phyloP scores from a whole-genome alignment of 1,140 invertebrate species.

The Pachyrhynchus sulphureomaculatus region DNA sequence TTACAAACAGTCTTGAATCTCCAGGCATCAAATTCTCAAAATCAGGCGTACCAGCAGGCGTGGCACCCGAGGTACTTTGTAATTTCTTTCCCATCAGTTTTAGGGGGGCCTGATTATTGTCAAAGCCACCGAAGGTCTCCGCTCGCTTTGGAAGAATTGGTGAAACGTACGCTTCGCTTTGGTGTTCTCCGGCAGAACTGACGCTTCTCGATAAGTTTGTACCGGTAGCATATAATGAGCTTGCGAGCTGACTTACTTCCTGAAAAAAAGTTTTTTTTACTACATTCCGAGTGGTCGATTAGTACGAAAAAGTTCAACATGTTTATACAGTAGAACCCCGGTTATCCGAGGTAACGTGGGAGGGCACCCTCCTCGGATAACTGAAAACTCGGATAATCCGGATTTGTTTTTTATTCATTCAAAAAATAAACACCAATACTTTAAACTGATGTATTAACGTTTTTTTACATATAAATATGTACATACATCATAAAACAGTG shows the following conservation, averaged over 20 bases:
- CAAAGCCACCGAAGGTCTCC: slow-evolving; percentile 94
- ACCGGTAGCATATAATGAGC: slow-evolving; percentile 68
- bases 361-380: too few relatives aligned
- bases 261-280: too few relatives aligned
- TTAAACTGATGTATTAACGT: too few relatives aligned
- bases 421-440: too few relatives aligned
- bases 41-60: slow-evolving; percentile 46
- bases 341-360: too few relatives aligned
- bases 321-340: too few relatives aligned
- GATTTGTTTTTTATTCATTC: too few relatives aligned
- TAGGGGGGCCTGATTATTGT: slow-evolving; percentile 60
- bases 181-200: slow-evolving; percentile 88
- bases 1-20: slow-evolving; percentile 49
- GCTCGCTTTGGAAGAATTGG: slow-evolving; percentile 85
- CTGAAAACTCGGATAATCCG: too few relatives aligned
- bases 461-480: too few relatives aligned
- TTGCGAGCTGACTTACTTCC: slow-evolving; percentile 71
- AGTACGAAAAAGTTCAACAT: too few relatives aligned
- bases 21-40: slow-evolving; percentile 48
- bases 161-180: slow-evolving; percentile 78
- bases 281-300: too few relatives aligned
- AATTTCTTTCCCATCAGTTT: slow-evolving; percentile 48
- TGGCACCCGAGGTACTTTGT: slow-evolving; percentile 34
- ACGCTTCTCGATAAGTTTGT: slow-evolving; percentile 82
- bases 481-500: too few relatives aligned